These are phyloP conservation scores for Cyclura pinguis DNA, from an alignment of 2,797 vertebrate species.

Conservation along the genomic window DNA sequence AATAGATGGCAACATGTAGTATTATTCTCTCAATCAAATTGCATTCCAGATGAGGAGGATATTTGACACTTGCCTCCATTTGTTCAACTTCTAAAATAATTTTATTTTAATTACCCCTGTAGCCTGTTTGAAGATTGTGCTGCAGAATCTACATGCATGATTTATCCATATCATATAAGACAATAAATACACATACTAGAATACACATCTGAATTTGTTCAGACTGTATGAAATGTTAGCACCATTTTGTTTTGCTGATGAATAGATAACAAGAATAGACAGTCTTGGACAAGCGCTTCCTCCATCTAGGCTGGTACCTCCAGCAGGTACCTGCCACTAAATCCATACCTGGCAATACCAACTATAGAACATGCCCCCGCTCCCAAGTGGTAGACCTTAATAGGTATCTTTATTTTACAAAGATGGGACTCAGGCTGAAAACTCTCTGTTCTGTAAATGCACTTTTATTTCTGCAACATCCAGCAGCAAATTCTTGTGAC, in stretches of 20 bases:
- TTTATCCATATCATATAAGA: too few relatives aligned
- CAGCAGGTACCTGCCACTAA: too few relatives aligned
- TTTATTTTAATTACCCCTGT: not conserved
- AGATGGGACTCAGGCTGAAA: not conserved
- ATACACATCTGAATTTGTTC: not conserved
- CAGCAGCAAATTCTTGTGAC: not conserved
- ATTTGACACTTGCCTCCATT: too few relatives aligned
- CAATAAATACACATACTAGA: not conserved
- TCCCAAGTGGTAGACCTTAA: not conserved
- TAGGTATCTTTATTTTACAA: not conserved
- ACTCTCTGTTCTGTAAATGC: not conserved
- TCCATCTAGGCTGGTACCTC: not conserved
- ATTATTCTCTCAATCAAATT: not conserved
- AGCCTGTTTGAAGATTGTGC: too few relatives aligned
- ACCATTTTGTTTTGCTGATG: not conserved
- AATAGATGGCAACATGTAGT: not conserved
- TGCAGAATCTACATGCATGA: too few relatives aligned
- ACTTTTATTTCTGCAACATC: not conserved
- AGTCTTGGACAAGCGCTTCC: not conserved
- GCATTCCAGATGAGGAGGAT: not conserved
- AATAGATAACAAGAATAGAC: not conserved
- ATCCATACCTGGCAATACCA: not conserved
- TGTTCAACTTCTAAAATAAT: not conserved
- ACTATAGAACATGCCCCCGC: not conserved
- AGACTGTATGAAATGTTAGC: not conserved